Evolutionary conservation across 2,888 invertebrate species (phyloP).

Genomic region (Thera obeliscata): DNA sequence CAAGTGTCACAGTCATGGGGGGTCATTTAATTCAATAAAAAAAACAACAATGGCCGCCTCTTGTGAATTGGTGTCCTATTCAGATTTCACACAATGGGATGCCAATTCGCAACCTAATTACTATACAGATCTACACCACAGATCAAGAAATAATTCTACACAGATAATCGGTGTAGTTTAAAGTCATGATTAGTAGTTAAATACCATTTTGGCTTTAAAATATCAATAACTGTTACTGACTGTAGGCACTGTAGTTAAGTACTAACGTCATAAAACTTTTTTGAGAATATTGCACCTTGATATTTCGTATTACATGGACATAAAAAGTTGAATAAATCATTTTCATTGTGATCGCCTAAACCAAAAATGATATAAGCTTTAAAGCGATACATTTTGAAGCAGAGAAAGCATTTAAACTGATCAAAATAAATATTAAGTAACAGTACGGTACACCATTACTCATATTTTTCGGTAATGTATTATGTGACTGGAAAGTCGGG

Average conservation of each 20-base stretch:
- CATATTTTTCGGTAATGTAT: slow-evolving; percentile 21
- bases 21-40: slow-evolving; percentile 13
- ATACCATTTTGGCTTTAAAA: no score
- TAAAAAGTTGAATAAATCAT: slow-evolving; percentile 14
- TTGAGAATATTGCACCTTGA: not conserved
- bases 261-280: not conserved
- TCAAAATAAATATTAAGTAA: slow-evolving; percentile 29
- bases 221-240: no score
- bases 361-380: slow-evolving; percentile 23
- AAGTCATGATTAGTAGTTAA: no score
- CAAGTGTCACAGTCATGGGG: slow-evolving; percentile 8
- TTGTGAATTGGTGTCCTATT: slow-evolving; percentile 9
- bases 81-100: slow-evolving; percentile 11
- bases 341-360: slow-evolving; percentile 17
- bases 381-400: slow-evolving; percentile 20
- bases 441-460: slow-evolving; percentile 31
- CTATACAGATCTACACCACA: not conserved
- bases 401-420: slow-evolving; percentile 19
- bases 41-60: slow-evolving; percentile 9
- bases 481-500: slow-evolving; percentile 2
- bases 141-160: no score
- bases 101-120: slow-evolving; percentile 9
- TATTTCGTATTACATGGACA: not conserved
- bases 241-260: no score
- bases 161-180: not conserved